A percentile compares a stretch with the other conserved stretches of the same genome.
Evolutionary conservation across 2,888 invertebrate species (phyloP).

Genomic region (Eupithecia subumbrata): DNA sequence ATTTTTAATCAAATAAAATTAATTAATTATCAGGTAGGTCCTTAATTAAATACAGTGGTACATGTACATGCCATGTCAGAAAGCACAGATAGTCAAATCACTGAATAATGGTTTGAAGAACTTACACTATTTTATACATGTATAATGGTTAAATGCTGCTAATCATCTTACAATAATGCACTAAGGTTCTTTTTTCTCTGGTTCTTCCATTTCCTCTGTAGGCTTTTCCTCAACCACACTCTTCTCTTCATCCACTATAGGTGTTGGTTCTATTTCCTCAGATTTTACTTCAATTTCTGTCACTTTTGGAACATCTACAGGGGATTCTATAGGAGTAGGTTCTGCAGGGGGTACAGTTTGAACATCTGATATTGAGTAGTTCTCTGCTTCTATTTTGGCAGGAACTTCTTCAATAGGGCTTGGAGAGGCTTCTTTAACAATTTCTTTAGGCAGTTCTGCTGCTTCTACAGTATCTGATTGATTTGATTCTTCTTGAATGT

Average conservation of each 20-base stretch:
- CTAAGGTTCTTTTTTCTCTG: conserved; percentile 30
- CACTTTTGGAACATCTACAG: conserved; percentile 32
- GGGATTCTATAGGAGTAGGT: not conserved
- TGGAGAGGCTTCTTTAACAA: conserved; percentile 42
- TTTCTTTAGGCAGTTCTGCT: conserved; percentile 46
- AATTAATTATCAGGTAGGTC: conserved; percentile 4
- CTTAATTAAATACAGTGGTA: not conserved
- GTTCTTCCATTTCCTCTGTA: conserved; percentile 8
- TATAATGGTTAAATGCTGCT: conserved; percentile 24
- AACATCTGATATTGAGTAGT: conserved; percentile 76
- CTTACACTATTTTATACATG: conserved; percentile 12
- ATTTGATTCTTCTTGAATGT: conserved; percentile 62
- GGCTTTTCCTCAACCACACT: conserved; percentile 45
- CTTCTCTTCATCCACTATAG: conserved; percentile 40
- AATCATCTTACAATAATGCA: conserved; percentile 7
- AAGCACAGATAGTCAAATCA: not conserved
- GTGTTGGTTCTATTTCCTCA: conserved; percentile 30
- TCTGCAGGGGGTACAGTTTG: conserved; percentile 66
- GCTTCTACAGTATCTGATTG: conserved; percentile 55
- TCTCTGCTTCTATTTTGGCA: conserved; percentile 62
- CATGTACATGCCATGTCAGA: not conserved
- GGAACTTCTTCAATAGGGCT: conserved; percentile 45
- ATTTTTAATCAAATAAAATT: conserved; percentile 34
- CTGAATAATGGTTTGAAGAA: not conserved
- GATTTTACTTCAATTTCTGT: conserved; percentile 32